Percentiles rank a stretch among this genome's conserved stretches.
These are phyloP conservation scores for Suricata suricatta DNA, from an alignment of 2,113 vertebrate genomes.

Conservation along the genomic window DNA sequence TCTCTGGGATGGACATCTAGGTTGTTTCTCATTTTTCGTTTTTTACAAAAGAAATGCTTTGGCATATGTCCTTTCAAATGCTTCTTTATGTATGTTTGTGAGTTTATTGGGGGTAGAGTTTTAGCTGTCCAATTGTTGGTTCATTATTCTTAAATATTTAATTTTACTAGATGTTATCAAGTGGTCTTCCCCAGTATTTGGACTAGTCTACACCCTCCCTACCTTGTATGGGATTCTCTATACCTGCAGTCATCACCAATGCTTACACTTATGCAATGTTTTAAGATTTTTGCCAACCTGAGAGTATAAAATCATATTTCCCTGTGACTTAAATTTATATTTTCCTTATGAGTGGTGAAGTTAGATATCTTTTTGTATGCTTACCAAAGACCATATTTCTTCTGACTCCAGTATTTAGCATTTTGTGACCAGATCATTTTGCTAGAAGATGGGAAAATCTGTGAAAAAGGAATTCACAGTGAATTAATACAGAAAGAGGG, in stretches of 20 bases:
- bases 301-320: neutral
- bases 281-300: neutral
- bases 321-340: neutral
- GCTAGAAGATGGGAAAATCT: constrained; percentile 85
- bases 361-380: neutral
- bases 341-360: neutral
- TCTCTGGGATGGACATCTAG: neutral
- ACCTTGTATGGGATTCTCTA: neutral
- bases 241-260: neutral
- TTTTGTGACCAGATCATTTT: constrained; percentile 88
- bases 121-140: neutral
- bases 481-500: constrained; percentile 73
- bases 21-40: neutral
- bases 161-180: neutral
- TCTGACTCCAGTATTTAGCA: constrained; percentile 84
- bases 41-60: neutral
- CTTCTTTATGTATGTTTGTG: neutral
- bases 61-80: rapidly evolving
- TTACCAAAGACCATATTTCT: neutral
- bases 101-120: neutral
- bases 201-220: neutral
- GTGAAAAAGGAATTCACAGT: constrained; percentile 84
- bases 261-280: neutral
- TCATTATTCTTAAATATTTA: neutral
- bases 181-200: neutral